These are phyloP conservation scores for Terebella lapidaria DNA, from an alignment of 2,888 invertebrate species.

Conservation along the genomic window DNA sequence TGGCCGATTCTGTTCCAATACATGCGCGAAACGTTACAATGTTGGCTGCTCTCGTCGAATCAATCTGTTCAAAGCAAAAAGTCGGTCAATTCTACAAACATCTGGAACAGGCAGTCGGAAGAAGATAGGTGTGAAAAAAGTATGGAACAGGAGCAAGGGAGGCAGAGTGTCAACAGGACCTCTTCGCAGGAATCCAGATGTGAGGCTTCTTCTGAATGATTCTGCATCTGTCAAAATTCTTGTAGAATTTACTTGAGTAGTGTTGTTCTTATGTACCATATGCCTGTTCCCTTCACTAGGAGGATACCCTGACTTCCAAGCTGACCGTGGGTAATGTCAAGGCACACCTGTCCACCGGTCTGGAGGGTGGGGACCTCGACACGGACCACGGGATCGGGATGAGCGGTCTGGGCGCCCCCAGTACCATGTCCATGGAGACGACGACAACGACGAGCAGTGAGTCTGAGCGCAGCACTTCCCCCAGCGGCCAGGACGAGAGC, in stretches of 20 bases:
- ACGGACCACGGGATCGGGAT: background rate
- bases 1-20: constrained; percentile 67
- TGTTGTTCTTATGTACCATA: too few relatives aligned
- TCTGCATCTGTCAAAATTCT: too few relatives aligned
- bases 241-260: too few relatives aligned
- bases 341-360: background rate
- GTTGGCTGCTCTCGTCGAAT: constrained; percentile 51
- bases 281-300: too few relatives aligned
- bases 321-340: background rate
- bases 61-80: constrained; percentile 24
- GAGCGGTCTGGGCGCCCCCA: background rate
- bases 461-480: constrained; percentile 9
- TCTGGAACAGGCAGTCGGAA: constrained; percentile 1
- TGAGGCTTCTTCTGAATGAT: background rate
- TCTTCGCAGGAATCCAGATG: constrained; percentile 4
- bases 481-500: constrained; percentile 11
- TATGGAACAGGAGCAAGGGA: constrained; percentile 10
- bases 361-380: background rate
- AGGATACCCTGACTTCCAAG: background rate
- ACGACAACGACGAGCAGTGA: background rate
- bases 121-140: constrained; percentile 3
- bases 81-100: background rate
- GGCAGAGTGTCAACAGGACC: constrained; percentile 15
- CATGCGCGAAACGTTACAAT: constrained; percentile 65
- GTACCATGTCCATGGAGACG: background rate